Base-by-base conservation (phyloP, 2,888 invertebrate species). In the Urechis unicinctus region DNA sequence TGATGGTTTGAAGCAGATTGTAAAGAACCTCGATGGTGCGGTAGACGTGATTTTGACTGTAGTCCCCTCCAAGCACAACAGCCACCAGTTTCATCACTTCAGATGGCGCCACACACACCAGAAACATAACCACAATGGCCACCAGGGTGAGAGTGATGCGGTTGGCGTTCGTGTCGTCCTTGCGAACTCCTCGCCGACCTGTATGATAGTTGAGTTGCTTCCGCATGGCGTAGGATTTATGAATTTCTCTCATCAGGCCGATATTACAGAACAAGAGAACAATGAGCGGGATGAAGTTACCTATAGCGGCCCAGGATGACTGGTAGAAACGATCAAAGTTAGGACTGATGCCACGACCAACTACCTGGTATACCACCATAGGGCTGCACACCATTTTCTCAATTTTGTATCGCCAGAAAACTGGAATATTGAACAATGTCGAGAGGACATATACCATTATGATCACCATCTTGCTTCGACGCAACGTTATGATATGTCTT, bases 1-100 rank as follows among this genome's bases (percentile, higher is more conserved):
- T 88, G 63, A 85, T 84, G 49, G 88, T 81, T 79, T 88, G 88
- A 71, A 88, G 78, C 31, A 88, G 80, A 78, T 88, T 88, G 55
- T 87, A 86, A 50, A 86, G 73, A 1, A 70, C 68, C 59, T 68
- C 69, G 51, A 62, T 62, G 6, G 66, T 67, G 1, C 65, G 57
- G 52, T 71, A 68, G 21, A 59, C 58, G 61, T 58, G 62, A 53
- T 62, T 62, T 3, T 45, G 29, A 5, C 31, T 50, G 22, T 60
- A 49, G 45, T 60, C 50, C 13, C 57, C 56, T 36, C 52, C 57
- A 25, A 57, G 49, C 17, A 66, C 51, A 50, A 52, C 55, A 3
- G 59, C 59, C 17, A 63, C 54, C 43, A 67, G 65, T 50, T 67
- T 68, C 22, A 66, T 47, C 42, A 63, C 54, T 50, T 67, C 67